These are phyloP conservation scores for Sminthurides bifidus DNA, from an alignment of 1,140 invertebrate genomes.

Conservation along the genomic window DNA sequence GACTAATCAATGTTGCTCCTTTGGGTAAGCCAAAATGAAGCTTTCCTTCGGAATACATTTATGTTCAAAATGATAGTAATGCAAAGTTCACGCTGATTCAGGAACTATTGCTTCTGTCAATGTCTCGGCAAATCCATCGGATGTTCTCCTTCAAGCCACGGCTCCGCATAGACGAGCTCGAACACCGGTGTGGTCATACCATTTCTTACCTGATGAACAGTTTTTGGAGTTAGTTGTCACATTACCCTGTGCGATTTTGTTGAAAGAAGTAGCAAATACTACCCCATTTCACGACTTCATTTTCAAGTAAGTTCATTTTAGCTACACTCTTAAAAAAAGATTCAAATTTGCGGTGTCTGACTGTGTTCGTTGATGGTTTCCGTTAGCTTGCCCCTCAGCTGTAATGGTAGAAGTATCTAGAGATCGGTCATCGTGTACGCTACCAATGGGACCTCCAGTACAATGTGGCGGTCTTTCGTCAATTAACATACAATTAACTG, in stretches of 20 bases:
- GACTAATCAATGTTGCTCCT: constrained; percentile 77
- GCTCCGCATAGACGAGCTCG: constrained; percentile 67
- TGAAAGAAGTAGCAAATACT: constrained; percentile 79
- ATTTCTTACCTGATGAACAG: constrained; percentile 80
- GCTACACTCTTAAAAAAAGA: background rate
- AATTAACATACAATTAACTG: constrained; percentile 65
- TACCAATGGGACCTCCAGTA: constrained; percentile 57
- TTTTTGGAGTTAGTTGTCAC: constrained; percentile 73
- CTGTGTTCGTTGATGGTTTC: constrained; percentile 13
- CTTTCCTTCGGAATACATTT: background rate
- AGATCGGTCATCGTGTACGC: constrained; percentile 39
- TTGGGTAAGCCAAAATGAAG: constrained; percentile 44
- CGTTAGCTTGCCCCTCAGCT: constrained; percentile 66
- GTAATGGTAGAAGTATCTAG: constrained; percentile 66
- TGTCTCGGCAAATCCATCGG: constrained; percentile 72
- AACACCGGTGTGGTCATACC: constrained; percentile 80
- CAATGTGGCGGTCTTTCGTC: constrained; percentile 71
- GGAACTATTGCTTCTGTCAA: constrained; percentile 67
- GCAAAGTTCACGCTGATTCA: constrained; percentile 30
- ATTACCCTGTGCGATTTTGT: constrained; percentile 74
- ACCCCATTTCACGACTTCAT: constrained; percentile 56
- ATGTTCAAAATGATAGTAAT: background rate
- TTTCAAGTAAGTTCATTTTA: constrained; percentile 51
- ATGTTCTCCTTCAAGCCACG: constrained; percentile 59
- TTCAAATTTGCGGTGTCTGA: background rate